Percentiles rank a stretch among this genome's conserved stretches.
phyloP scores from a whole-genome alignment of 2,113 vertebrate genomes.

The Hypocryptadius cinnamomeus region DNA sequence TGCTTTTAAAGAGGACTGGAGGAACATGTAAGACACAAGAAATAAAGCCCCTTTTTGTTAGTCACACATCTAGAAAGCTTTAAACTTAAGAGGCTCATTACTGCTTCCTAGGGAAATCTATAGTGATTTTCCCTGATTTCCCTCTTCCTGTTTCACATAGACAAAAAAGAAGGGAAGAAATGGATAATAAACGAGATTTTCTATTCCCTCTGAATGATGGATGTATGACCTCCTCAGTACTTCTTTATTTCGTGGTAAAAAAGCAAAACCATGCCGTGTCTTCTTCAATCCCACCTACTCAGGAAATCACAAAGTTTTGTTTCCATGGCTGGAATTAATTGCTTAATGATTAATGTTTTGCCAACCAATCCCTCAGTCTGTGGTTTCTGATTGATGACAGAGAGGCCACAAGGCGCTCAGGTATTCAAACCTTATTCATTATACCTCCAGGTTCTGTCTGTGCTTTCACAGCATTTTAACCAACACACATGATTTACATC shows the following conservation, averaged over 20 bases:
- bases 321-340: slow-evolving; percentile 33
- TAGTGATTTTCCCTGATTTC: neutral
- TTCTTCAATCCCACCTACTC: slow-evolving; percentile 15
- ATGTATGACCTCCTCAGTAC: neutral
- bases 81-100: neutral
- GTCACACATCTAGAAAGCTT: neutral
- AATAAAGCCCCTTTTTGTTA: neutral
- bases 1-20: neutral
- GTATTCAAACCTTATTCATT: slow-evolving; percentile 44
- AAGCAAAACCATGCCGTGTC: neutral
- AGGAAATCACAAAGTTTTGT: slow-evolving; percentile 25
- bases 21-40: neutral
- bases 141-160: neutral
- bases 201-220: neutral
- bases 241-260: neutral
- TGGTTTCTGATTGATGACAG: slow-evolving; percentile 58
- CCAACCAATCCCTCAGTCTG: slow-evolving; percentile 17
- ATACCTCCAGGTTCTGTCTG: slow-evolving; percentile 31
- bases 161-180: neutral
- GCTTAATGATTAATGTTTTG: slow-evolving; percentile 55
- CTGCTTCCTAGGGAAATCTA: neutral
- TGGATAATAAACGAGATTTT: neutral
- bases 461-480: slow-evolving; percentile 22
- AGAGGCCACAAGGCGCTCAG: slow-evolving; percentile 34
- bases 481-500: neutral